These are phyloP conservation scores for Lutraria lutraria DNA, from an alignment of 2,888 invertebrate genomes.

Conservation along the genomic window DNA sequence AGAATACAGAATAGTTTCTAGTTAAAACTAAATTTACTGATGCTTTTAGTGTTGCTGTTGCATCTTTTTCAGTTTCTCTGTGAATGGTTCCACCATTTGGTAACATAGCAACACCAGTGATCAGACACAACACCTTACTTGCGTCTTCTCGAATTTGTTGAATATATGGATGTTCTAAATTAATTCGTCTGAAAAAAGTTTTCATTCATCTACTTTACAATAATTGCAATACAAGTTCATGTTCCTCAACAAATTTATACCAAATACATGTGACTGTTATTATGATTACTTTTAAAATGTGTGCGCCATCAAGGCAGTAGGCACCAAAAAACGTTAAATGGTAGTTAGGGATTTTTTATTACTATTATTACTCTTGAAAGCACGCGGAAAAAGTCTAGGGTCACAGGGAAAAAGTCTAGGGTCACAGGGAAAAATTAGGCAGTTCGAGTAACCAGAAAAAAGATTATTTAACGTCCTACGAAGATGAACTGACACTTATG, in stretches of 20 bases:
- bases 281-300: background rate
- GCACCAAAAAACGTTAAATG: too few species aligned
- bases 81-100: constrained; percentile 65
- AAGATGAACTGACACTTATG: too few species aligned
- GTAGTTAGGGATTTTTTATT: too few species aligned
- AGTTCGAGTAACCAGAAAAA: too few species aligned
- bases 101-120: constrained; percentile 71
- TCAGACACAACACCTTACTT: constrained; percentile 70
- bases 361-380: too few species aligned
- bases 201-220: too few species aligned
- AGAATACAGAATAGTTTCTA: too few species aligned
- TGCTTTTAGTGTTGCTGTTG: constrained; percentile 37
- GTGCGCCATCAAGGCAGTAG: background rate
- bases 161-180: constrained; percentile 70
- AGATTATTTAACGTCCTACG: too few species aligned
- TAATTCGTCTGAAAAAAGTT: constrained; percentile 63
- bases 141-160: constrained; percentile 63
- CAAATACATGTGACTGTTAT: background rate
- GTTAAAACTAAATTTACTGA: background rate
- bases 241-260: background rate
- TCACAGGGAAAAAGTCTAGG: too few species aligned
- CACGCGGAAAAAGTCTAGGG: too few species aligned
- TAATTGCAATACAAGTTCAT: too few species aligned
- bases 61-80: constrained; percentile 58
- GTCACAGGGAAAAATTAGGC: too few species aligned